These are phyloP conservation scores for Xyliphius kryptos DNA, from an alignment of 2,113 vertebrate genomes.

Conservation along the genomic window DNA sequence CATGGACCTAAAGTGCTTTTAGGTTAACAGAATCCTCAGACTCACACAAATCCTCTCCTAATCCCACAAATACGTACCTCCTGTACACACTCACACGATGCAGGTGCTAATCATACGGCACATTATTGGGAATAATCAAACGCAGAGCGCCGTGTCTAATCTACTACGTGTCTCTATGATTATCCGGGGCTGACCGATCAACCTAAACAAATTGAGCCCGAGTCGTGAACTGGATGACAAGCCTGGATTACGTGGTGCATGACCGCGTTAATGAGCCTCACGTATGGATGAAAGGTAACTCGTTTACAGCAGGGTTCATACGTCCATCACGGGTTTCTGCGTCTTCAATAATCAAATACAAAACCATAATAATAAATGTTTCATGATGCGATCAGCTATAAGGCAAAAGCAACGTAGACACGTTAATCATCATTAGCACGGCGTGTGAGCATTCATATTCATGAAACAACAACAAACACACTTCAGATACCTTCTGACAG, in stretches of 20 bases:
- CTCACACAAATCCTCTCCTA: background rate
- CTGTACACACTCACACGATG: slow-evolving; percentile 13
- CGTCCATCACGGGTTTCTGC: background rate
- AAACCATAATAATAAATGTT: too few species aligned
- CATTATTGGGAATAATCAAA: slow-evolving; percentile 23
- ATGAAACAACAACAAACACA: too few species aligned
- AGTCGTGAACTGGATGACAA: background rate
- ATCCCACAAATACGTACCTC: background rate
- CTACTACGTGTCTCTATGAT: slow-evolving; percentile 28
- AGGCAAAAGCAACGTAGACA: too few species aligned
- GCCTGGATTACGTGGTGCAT: background rate
- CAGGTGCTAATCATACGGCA: slow-evolving; percentile 17
- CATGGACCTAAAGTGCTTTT: too few species aligned
- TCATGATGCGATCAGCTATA: too few species aligned
- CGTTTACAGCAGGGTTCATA: background rate
- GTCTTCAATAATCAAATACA: too few species aligned
- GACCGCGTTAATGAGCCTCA: background rate
- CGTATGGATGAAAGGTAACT: background rate
- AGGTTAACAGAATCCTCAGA: background rate
- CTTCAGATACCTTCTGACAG: too few species aligned
- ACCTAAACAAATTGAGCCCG: slow-evolving; percentile 18
- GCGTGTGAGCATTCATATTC: too few species aligned
- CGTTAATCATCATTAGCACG: too few species aligned
- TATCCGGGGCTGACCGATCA: slow-evolving; percentile 28
- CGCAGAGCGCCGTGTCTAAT: slow-evolving; percentile 31